phyloP scores from a whole-genome alignment of 2,113 vertebrate species.

The Chinchilla lanigera region DNA sequence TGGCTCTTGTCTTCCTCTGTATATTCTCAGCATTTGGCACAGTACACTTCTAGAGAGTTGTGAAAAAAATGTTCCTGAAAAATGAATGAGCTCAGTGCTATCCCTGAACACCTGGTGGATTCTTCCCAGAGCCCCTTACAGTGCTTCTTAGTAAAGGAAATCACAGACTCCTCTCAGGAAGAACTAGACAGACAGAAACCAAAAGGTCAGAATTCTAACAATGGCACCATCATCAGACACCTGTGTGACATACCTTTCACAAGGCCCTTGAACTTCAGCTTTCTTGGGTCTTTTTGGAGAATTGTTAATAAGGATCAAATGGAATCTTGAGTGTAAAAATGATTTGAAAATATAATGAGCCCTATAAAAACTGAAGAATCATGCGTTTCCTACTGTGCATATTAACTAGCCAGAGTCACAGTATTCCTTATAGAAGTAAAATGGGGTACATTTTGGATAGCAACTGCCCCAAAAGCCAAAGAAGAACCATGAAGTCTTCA shows the following conservation, averaged over 20 bases:
- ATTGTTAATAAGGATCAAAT: slow-evolving; percentile 7
- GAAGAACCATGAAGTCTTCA: neutral
- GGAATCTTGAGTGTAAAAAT: neutral
- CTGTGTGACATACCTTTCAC: neutral
- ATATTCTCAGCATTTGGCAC: neutral
- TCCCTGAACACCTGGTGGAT: neutral
- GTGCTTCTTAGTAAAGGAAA: neutral
- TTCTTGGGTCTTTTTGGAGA: neutral
- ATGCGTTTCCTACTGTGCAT: neutral
- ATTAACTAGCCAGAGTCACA: neutral
- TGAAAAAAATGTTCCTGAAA: neutral
- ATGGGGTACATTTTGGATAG: neutral
- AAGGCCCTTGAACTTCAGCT: neutral
- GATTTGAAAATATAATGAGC: slow-evolving; percentile 30
- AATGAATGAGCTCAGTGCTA: neutral
- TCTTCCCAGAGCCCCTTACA: neutral
- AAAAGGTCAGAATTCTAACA: neutral
- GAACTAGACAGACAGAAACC: neutral
- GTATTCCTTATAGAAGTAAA: neutral
- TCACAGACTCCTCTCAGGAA: neutral
- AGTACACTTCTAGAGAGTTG: neutral
- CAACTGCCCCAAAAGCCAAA: slow-evolving; percentile 5
- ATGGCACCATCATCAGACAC: neutral
- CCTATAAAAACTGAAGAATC: neutral
- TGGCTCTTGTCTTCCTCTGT: neutral